These are phyloP conservation scores for Beris chalybata DNA, from an alignment of 2,888 invertebrate genomes.

Conservation along the genomic window DNA sequence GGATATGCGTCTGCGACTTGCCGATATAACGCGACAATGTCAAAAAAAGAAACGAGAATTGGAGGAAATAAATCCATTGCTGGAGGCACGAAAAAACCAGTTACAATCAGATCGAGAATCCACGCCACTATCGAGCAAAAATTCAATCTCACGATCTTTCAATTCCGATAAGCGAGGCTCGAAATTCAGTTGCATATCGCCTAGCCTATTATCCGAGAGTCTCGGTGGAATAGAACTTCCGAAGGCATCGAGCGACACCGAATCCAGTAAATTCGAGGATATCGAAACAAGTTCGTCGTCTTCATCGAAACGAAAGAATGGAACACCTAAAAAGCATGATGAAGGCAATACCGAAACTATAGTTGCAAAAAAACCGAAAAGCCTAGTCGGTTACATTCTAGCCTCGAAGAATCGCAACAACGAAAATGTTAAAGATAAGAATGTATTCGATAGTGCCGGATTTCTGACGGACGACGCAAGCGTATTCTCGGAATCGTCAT, in stretches of 20 bases:
- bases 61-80: slow-evolving; percentile 60
- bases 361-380: slow-evolving; percentile 78
- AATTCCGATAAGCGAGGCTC: slow-evolving; percentile 8
- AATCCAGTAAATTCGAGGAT: slow-evolving; percentile 45
- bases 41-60: slow-evolving; percentile 82
- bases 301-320: slow-evolving; percentile 74
- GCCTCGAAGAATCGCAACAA: slow-evolving; percentile 55
- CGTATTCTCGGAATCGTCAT: slow-evolving; percentile 36
- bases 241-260: slow-evolving; percentile 45
- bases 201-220: slow-evolving; percentile 33
- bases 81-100: slow-evolving; percentile 31
- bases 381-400: slow-evolving; percentile 67
- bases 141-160: slow-evolving; percentile 19
- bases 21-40: slow-evolving; percentile 79
- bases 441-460: slow-evolving; percentile 28
- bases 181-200: slow-evolving; percentile 32
- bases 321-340: slow-evolving; percentile 73
- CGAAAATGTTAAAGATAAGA: slow-evolving; percentile 37
- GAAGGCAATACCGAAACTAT: slow-evolving; percentile 74
- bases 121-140: slow-evolving; percentile 38
- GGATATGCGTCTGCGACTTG: slow-evolving; percentile 78
- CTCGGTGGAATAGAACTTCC: slow-evolving; percentile 38
- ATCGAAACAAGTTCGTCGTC: slow-evolving; percentile 39
- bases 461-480: slow-evolving; percentile 36
- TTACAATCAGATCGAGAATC: slow-evolving; percentile 33